Percentiles rank a stretch among this genome's conserved stretches.
phyloP scores from a whole-genome alignment of 2,797 vertebrate species.

The Phrynocephalus guinanensis region DNA sequence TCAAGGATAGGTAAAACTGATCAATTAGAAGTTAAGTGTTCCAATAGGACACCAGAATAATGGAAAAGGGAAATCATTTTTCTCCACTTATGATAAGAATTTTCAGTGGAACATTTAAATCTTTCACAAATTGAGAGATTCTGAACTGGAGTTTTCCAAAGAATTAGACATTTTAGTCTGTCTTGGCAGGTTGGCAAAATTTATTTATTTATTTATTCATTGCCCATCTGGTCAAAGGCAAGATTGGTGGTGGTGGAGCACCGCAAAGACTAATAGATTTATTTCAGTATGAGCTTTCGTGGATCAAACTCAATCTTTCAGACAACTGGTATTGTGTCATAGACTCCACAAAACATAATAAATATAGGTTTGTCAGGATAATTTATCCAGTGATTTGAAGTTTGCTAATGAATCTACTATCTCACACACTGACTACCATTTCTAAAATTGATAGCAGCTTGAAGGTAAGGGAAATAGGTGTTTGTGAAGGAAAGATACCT shows the following conservation, averaged over 20 bases:
- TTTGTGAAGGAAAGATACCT: too few species aligned
- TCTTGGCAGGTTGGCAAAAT: too few species aligned
- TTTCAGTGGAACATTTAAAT: neutral
- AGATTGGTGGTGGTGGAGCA: too few species aligned
- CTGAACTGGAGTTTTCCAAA: neutral
- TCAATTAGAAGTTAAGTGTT: slow-evolving; percentile 1
- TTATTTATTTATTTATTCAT: too few species aligned
- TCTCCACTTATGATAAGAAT: neutral
- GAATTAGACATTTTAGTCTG: too few species aligned
- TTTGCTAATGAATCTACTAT: neutral
- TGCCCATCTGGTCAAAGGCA: too few species aligned
- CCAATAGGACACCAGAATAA: neutral
- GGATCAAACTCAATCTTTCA: too few species aligned
- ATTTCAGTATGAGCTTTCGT: too few species aligned
- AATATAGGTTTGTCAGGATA: neutral
- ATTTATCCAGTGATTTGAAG: neutral
- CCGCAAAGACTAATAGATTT: too few species aligned
- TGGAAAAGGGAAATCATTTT: neutral
- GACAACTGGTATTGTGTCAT: neutral
- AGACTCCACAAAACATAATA: neutral
- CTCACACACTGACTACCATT: neutral
- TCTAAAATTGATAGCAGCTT: neutral
- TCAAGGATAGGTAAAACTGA: neutral
- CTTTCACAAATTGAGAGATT: neutral
- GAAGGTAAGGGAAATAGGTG: neutral